These are phyloP conservation scores for Drosophila kepulauana DNA, from an alignment of 1,140 invertebrate species.

Conservation along the genomic window DNA sequence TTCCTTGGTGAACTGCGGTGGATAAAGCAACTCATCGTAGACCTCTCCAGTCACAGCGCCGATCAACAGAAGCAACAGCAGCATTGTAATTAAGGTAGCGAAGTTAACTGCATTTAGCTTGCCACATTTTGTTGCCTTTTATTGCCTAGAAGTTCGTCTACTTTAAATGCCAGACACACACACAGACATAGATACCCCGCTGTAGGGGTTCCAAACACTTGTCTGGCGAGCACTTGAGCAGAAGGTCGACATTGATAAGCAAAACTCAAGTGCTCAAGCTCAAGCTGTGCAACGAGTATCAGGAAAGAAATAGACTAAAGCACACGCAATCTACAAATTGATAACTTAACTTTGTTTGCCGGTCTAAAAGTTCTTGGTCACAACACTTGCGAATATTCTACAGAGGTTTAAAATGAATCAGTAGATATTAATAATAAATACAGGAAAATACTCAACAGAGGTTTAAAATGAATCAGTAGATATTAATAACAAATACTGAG, in stretches of 20 bases:
- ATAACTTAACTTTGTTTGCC: slow-evolving; percentile 15
- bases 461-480: neutral
- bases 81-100: slow-evolving; percentile 3
- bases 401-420: neutral
- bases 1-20: slow-evolving; percentile 64
- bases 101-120: neutral
- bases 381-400: neutral
- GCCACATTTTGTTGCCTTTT: slow-evolving; percentile 18
- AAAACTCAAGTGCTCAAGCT: slow-evolving; percentile 4
- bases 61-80: slow-evolving; percentile 23
- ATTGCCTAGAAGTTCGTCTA: neutral
- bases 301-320: slow-evolving; percentile 4
- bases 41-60: neutral
- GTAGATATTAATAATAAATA: neutral
- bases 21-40: slow-evolving; percentile 52
- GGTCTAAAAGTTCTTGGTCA: slow-evolving; percentile 9
- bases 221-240: neutral
- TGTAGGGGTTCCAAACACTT: neutral
- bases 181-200: neutral
- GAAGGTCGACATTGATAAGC: slow-evolving; percentile 22
- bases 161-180: slow-evolving; percentile 14
- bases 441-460: neutral
- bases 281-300: slow-evolving; percentile 26
- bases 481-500: neutral
- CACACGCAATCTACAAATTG: slow-evolving; percentile 9